phyloP scores from a whole-genome alignment of 2,113 vertebrate species.

The Thinocorus orbignyianus region DNA sequence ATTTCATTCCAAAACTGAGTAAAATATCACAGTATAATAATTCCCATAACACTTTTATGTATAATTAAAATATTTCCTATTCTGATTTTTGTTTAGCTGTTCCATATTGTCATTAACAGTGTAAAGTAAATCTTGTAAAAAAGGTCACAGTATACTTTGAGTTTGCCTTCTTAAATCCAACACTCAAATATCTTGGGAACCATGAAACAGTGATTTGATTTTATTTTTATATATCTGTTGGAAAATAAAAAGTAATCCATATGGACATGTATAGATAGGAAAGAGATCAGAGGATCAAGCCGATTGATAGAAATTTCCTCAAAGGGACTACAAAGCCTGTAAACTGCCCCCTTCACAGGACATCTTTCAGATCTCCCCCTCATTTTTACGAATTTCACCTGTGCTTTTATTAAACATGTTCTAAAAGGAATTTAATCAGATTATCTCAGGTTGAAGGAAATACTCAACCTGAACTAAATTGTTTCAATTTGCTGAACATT shows the following conservation, averaged over 20 bases:
- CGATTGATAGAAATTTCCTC: not conserved
- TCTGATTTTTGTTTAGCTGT: not conserved
- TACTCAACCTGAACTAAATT: not conserved
- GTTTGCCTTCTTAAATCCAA: not conserved
- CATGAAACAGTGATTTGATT: not conserved
- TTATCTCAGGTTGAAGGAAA: not conserved
- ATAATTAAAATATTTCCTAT: not conserved
- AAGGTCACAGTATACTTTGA: not conserved
- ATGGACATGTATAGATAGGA: not conserved
- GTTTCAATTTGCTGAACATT: conserved; percentile 6
- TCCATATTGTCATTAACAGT: not conserved
- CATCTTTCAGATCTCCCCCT: not conserved
- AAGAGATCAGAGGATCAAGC: not conserved
- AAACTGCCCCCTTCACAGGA: not conserved
- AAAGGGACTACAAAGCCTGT: not conserved
- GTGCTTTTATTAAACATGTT: not conserved
- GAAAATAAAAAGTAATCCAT: not conserved
- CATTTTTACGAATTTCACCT: not conserved
- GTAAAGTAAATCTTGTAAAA: not conserved
- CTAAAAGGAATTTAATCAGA: conserved; percentile 31
- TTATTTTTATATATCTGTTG: not conserved
- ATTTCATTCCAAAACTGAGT: not conserved
- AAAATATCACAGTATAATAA: not conserved
- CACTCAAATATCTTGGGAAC: not conserved
- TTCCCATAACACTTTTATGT: not conserved